phyloP scores from a whole-genome alignment of 2,797 vertebrate genomes.

The Anguilla obscura region DNA sequence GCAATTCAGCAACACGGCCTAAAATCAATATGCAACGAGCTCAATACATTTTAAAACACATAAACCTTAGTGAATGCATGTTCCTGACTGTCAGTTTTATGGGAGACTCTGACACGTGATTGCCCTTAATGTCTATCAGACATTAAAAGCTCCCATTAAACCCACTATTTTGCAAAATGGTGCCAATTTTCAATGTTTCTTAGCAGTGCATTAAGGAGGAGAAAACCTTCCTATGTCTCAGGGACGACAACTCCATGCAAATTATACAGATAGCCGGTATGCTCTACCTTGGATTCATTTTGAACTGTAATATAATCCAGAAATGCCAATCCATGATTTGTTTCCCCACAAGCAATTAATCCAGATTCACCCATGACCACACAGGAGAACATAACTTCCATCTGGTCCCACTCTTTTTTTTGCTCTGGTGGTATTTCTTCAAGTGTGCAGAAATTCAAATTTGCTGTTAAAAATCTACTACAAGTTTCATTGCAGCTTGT shows the following conservation, averaged over 20 bases:
- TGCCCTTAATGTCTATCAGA: slow-evolving; percentile 3
- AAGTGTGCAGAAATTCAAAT: background rate
- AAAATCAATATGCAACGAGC: slow-evolving; percentile 22
- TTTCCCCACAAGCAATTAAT: background rate
- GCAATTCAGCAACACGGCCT: slow-evolving; percentile 19
- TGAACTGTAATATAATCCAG: background rate
- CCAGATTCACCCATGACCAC: background rate
- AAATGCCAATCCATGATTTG: background rate
- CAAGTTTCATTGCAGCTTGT: background rate
- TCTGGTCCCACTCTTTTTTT: background rate
- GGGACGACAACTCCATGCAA: background rate
- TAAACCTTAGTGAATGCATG: background rate
- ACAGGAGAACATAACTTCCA: background rate
- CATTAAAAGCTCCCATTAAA: slow-evolving; percentile 15
- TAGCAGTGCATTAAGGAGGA: background rate
- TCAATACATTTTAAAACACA: slow-evolving; percentile 24
- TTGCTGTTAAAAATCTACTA: background rate
- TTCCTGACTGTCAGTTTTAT: slow-evolving; percentile 15
- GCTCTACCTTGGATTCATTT: background rate
- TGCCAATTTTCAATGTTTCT: background rate
- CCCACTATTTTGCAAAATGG: background rate
- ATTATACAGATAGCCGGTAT: background rate
- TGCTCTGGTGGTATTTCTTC: background rate
- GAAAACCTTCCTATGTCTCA: background rate
- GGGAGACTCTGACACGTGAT: background rate